Base-by-base conservation (phyloP, 2,113 vertebrate genomes). In the Cephalopterus ornatus region DNA sequence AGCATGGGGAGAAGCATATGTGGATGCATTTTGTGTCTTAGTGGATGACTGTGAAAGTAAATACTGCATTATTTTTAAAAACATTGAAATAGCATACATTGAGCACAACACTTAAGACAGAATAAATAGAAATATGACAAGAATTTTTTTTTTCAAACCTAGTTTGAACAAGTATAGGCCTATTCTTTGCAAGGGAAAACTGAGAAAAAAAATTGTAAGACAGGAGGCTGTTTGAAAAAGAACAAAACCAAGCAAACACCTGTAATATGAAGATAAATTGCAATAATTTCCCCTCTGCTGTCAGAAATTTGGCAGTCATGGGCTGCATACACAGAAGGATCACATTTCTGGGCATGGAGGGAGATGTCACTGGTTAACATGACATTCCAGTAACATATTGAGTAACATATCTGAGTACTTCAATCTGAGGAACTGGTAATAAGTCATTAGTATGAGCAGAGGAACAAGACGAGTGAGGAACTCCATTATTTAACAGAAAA, bases 11-110 rank as follows among this genome's bases (percentile, higher is more conserved):
- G 35, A 93, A 90, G 67, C 53, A 65, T 58, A 10, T 65, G 52
- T 91, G 67, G 65, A 92, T 90, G 70, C 50, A 41, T 95, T 93
- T 65, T 74, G 26, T 77, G 21, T 82, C 66, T 85, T 79, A 59
- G 37, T 14, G 12, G 56, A 55, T 89, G 61, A 74, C 59, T 92
- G 46, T 85, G 75, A 78, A 94, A 95, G 76, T 81, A 93, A 95
- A 95, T 78, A 61, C 39, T 74, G 44, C 47, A 84, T 93, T 89
- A 55, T 67, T 63, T 91, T 89, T 19, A 17, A 88, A 89, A 91
- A 78, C 46, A 78, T 15, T 81, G 35, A 67, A 93, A 73, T 59
- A 74, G 8, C 6, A 35, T 71, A 88, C 52, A 42, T 12, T 58
- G 39, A 81, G 33, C 44, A 65, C 33, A 95, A 66, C 42, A 55